Conservation (phyloP, 2,888 invertebrate genomes). For the Drosophila mimetica region DNA sequence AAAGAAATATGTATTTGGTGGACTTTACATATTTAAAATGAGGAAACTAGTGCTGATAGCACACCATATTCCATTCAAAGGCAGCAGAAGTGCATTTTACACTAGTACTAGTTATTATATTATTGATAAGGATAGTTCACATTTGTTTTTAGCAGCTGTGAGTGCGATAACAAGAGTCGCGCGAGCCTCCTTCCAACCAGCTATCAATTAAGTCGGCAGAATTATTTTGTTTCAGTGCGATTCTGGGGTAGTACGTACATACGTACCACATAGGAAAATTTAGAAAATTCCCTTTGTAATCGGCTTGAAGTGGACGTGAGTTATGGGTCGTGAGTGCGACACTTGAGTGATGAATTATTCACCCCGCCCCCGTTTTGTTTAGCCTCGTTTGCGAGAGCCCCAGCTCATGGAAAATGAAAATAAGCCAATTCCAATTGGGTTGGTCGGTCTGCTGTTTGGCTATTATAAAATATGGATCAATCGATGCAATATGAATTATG, state of each 20-base stretch:
- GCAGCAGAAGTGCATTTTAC: conserved; percentile 11
- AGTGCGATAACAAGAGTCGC: conserved; percentile 24
- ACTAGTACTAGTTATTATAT: neutral
- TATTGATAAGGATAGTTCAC: conserved; percentile 19
- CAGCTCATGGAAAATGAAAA: conserved; percentile 29
- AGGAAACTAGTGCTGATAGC: neutral
- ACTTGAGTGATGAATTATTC: conserved; percentile 46
- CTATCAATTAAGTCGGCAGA: conserved; percentile 4
- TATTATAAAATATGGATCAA: conserved; percentile 43
- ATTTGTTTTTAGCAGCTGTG: conserved; percentile 23
- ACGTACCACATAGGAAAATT: conserved; percentile 3
- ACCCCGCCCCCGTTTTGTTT: conserved; percentile 6
- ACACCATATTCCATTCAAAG: conserved; percentile 13
- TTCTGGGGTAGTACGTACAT: neutral
- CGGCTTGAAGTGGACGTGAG: conserved; percentile 21
- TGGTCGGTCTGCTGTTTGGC: conserved; percentile 10
- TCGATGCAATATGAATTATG: conserved; percentile 48
- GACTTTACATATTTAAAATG: neutral
- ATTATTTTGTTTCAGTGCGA: conserved; percentile 3
- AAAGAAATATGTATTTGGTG: neutral
- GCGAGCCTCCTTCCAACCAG: conserved; percentile 4
- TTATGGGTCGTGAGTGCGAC: conserved; percentile 25
- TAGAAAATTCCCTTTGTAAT: conserved; percentile 16
- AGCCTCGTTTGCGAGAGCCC: conserved; percentile 6
- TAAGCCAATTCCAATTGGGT: conserved; percentile 41